These are phyloP conservation scores for Gambusia holbrooki DNA, from an alignment of 2,113 vertebrate species.

Conservation along the genomic window DNA sequence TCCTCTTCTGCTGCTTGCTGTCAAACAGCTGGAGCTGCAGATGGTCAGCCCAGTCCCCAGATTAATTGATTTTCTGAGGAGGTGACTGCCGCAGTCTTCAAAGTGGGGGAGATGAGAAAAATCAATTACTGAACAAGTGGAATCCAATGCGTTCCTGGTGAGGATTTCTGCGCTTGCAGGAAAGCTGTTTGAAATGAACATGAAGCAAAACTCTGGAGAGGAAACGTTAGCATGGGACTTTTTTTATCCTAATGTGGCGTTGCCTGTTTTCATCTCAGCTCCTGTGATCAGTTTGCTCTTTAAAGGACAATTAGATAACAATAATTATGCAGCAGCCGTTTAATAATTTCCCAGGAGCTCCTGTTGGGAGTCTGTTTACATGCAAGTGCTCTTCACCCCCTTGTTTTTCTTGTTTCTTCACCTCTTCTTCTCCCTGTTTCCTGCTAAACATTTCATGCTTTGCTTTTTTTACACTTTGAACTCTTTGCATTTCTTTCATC, in stretches of 20 bases:
- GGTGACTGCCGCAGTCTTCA: slow-evolving; percentile 46
- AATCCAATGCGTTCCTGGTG: slow-evolving; percentile 42
- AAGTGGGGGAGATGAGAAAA: slow-evolving; percentile 59
- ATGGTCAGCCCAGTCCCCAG: slow-evolving; percentile 44
- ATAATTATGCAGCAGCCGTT: slow-evolving; percentile 64
- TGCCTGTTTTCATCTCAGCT: slow-evolving; percentile 15
- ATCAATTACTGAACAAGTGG: slow-evolving; percentile 69
- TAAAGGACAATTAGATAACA: slow-evolving; percentile 48
- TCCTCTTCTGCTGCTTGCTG: slow-evolving; percentile 22
- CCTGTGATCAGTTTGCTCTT: slow-evolving; percentile 44
- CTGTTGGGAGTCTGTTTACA: slow-evolving; percentile 51
- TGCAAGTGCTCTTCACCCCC: slow-evolving; percentile 27
- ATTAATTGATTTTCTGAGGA: slow-evolving; percentile 65
- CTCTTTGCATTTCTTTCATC: slow-evolving; percentile 69
- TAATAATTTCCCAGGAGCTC: slow-evolving; percentile 55
- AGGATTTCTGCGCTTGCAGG: not conserved
- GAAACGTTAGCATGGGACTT: not conserved
- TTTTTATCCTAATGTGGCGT: not conserved
- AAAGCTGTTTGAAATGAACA: not conserved
- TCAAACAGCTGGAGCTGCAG: slow-evolving; percentile 35
- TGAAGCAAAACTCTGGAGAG: slow-evolving; percentile 5
- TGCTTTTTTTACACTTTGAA: slow-evolving; percentile 46
- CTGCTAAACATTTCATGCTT: slow-evolving; percentile 19
- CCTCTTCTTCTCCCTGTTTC: slow-evolving; percentile 7
- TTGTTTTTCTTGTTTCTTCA: slow-evolving; percentile 40